Percentiles rank a stretch among this genome's conserved stretches.
Conservation (phyloP, 2,113 vertebrate species). For the Sinosuthora webbiana region DNA sequence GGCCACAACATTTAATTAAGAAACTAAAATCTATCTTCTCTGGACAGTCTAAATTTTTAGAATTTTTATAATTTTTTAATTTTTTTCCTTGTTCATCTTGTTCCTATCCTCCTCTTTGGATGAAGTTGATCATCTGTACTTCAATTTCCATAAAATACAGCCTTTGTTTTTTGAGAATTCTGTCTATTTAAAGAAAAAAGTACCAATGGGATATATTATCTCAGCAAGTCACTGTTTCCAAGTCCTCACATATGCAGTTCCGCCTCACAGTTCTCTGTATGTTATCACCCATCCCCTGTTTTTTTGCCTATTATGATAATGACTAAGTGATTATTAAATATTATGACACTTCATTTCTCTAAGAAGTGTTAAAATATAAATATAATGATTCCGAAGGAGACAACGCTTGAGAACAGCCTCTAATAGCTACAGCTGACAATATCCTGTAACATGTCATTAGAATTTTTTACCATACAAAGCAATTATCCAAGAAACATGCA, state of each 20-base stretch:
- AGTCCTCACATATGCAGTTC: not conserved
- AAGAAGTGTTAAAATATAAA: not conserved
- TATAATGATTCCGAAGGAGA: not conserved
- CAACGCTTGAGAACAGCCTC: not conserved
- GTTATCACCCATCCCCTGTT: not conserved
- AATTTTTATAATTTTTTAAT: rapidly evolving
- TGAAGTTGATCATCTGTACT: not conserved
- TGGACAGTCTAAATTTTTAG: not conserved
- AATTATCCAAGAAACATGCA: not conserved
- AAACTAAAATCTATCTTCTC: not conserved
- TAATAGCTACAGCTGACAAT: not conserved
- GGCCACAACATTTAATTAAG: not conserved
- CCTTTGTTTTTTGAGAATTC: not conserved
- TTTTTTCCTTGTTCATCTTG: not conserved
- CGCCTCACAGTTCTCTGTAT: not conserved
- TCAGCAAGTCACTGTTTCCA: not conserved
- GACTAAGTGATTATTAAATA: conserved; percentile 18
- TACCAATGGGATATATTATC: not conserved
- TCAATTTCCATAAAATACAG: not conserved
- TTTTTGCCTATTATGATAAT: not conserved
- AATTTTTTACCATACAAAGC: not conserved
- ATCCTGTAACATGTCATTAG: not conserved
- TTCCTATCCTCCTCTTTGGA: not conserved
- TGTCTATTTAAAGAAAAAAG: not conserved
- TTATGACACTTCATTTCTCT: not conserved